Evolutionary conservation across 2,797 vertebrate species (phyloP), one percentile per base, ranked within the genome.

Genomic region (Anguilla pacifica): DNA sequence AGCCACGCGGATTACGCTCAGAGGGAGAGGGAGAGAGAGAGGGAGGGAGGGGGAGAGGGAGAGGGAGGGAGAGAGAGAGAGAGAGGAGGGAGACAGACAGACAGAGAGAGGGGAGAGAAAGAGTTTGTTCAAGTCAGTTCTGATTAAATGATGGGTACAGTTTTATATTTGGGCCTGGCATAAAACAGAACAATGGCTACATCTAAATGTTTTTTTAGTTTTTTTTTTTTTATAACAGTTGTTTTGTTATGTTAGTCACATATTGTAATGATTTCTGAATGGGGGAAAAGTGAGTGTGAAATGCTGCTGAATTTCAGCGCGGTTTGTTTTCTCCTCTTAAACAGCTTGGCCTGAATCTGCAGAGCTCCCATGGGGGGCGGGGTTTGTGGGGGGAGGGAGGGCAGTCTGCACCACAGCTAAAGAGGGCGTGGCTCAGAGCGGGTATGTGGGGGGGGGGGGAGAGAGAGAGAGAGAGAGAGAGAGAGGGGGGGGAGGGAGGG

Each of bases 401-500:
- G 0, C 1, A 35, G 43, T 49, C 35, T 77, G 5, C 15, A 77
- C 35, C 28, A 77, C 31, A 39, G 35, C 72, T 39, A 17, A 39
- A 13, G 77, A 49, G 43, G 19, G 19, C 6, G 17, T 81, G 17
- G 17, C 17, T 19, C 83, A 59, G 49, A 64, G 55, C 85, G 59
- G 81, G 28, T 31, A 88, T 86, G 86, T 6, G 7, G 6, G 35
- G 35, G 35, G 1, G 70, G n/a, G 17, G 5, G 17, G 39, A 49
- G 77, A n/a, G 22, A 81, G 17, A 46, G 22, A 9, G 9, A 51
- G 9, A 9, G 89, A 90, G 88, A 88, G 90, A 35, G 90, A 88
- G 89, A 88, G 91, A 92, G 90, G n/a, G n/a, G n/a, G n/a, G n/a
- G n/a, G n/a, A n/a, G n/a, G n/a, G n/a, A n/a, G n/a, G n/a, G n/a